A percentile compares a stretch with the other conserved stretches of the same genome.
Evolutionary conservation across 2,113 vertebrate genomes (phyloP).

Genomic region (Paratilapia polleni): DNA sequence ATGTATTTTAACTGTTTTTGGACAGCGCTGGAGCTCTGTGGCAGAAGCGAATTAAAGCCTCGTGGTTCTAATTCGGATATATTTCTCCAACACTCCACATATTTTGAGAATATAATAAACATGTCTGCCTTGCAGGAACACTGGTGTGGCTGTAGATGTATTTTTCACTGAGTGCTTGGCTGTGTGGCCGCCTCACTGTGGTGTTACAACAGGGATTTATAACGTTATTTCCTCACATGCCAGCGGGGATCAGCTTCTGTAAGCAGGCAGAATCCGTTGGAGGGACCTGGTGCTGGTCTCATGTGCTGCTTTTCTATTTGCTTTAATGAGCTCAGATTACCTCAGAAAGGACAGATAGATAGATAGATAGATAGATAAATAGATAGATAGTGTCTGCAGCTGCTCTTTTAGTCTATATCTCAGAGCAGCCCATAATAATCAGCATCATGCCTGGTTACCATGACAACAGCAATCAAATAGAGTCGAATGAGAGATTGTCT

Average conservation of each 20-base stretch:
- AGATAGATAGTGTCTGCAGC: neutral
- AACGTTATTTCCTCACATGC: neutral
- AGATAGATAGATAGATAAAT: neutral
- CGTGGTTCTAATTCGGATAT: neutral
- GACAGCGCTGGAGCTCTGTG: too few species aligned
- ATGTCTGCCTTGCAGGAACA: neutral
- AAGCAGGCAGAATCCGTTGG: neutral
- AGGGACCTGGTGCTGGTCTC: neutral
- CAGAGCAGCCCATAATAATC: slow-evolving; percentile 24
- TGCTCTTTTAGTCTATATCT: neutral
- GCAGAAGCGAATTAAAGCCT: neutral
- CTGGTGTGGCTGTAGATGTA: neutral
- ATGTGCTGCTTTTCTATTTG: neutral
- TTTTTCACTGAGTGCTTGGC: neutral
- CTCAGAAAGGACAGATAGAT: neutral
- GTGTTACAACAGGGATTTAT: slow-evolving; percentile 1
- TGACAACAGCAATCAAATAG: neutral
- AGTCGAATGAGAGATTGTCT: neutral
- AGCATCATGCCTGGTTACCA: slow-evolving; percentile 7
- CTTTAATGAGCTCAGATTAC: slow-evolving; percentile 1
- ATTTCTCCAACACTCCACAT: neutral
- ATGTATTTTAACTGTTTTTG: rapidly evolving
- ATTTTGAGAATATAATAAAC: neutral
- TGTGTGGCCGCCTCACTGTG: neutral
- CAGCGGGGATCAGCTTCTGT: slow-evolving; percentile 1